Evolutionary conservation across 2,888 invertebrate genomes (phyloP).

Genomic region (Griposia aprilina): DNA sequence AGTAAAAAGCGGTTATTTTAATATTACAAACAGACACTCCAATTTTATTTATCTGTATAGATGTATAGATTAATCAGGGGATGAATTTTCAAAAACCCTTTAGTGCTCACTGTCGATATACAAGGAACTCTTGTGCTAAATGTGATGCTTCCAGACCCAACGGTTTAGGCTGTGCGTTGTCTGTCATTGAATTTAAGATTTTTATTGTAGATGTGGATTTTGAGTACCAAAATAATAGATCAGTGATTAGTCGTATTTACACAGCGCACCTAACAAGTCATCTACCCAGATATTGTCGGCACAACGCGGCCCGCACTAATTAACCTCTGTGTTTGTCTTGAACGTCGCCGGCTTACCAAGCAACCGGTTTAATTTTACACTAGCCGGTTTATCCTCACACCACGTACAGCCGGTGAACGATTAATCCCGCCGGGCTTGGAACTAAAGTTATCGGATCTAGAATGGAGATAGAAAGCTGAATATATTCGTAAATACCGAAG

Average conservation of each 20-base stretch:
- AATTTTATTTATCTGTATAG: too few species aligned
- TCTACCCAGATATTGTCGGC: constrained; percentile 33
- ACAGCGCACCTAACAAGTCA: neutral
- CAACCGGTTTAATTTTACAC: constrained; percentile 51
- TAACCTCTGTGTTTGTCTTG: constrained; percentile 64
- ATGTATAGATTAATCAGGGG: too few species aligned
- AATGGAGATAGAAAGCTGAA: constrained; percentile 39
- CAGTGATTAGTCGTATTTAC: neutral
- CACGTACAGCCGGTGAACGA: constrained; percentile 40
- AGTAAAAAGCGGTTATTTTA: too few species aligned
- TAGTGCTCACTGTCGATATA: too few species aligned
- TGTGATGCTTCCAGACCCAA: too few species aligned
- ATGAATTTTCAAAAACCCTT: too few species aligned
- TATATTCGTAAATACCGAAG: constrained; percentile 39
- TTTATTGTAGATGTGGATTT: too few species aligned
- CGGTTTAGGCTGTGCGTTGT: too few species aligned
- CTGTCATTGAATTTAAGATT: too few species aligned
- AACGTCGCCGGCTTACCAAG: constrained; percentile 40
- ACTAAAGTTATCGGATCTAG: constrained; percentile 54
- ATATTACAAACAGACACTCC: too few species aligned
- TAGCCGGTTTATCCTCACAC: constrained; percentile 53
- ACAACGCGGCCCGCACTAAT: constrained; percentile 44
- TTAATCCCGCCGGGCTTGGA: constrained; percentile 47
- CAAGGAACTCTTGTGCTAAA: too few species aligned
- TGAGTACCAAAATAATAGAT: neutral